phyloP scores from a whole-genome alignment of 2,888 invertebrate species.

The Deroplatys truncata region DNA sequence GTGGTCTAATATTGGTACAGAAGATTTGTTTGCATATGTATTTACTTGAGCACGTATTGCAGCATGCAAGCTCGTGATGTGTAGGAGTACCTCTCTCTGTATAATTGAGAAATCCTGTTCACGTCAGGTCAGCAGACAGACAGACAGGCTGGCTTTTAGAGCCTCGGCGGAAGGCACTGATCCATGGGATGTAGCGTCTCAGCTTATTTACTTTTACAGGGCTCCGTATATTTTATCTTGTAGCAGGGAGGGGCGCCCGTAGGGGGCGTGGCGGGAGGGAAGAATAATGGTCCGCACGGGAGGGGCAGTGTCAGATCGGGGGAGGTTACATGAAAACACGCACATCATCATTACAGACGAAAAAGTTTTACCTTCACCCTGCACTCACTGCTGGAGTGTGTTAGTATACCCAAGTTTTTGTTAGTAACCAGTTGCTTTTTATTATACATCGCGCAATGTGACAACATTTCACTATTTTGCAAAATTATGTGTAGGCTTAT shows the following conservation, averaged over 20 bases:
- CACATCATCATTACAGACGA: conserved; percentile 1
- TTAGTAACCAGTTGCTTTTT: background rate
- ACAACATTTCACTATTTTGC: too few relatives aligned
- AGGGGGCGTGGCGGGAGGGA: conserved; percentile 12
- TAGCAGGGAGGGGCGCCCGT: conserved; percentile 1
- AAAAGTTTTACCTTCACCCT: background rate
- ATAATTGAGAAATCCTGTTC: background rate
- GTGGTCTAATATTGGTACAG: too few relatives aligned
- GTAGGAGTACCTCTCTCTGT: background rate
- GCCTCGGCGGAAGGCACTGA: background rate
- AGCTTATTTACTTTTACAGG: conserved; percentile 15
- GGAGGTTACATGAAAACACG: background rate
- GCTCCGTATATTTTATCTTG: conserved; percentile 9
- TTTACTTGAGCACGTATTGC: too few relatives aligned
- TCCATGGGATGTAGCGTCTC: conserved; percentile 14
- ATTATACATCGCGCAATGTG: background rate
- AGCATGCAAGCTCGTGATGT: background rate
- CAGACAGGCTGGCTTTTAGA: background rate
- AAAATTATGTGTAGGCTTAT: too few relatives aligned
- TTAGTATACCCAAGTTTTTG: background rate
- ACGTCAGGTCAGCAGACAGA: background rate
- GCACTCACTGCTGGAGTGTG: background rate
- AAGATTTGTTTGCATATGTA: too few relatives aligned
- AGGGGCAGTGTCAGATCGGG: conserved; percentile 10
- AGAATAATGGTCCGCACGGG: conserved; percentile 12